These are phyloP conservation scores for Muscidifurax raptorellus DNA, from an alignment of 1,140 invertebrate species.

Conservation along the genomic window DNA sequence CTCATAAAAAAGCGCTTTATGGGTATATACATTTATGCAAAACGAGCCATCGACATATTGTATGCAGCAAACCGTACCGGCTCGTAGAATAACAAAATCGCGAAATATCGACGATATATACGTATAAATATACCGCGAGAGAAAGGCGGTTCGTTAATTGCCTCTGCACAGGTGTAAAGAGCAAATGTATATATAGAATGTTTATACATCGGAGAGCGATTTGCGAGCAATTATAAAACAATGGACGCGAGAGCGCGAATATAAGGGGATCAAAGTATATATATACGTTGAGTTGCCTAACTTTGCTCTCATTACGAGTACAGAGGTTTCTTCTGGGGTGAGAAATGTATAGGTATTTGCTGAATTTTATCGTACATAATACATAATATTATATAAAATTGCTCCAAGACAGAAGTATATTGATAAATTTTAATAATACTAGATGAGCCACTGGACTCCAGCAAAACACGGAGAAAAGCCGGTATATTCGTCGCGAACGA, in stretches of 20 bases:
- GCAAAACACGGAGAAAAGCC: too few relatives aligned
- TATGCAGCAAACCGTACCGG: background rate
- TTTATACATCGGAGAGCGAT: background rate
- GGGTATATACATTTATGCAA: background rate
- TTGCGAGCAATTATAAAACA: conserved; percentile 16
- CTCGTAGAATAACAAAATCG: conserved; percentile 6
- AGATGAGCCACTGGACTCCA: too few relatives aligned
- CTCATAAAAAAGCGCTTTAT: background rate
- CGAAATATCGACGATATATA: background rate
- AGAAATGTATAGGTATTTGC: too few relatives aligned
- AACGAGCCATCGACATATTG: too few relatives aligned
- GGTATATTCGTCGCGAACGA: background rate
- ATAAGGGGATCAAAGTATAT: too few relatives aligned
- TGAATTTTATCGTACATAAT: too few relatives aligned
- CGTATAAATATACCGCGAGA: background rate
- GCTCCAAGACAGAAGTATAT: too few relatives aligned
- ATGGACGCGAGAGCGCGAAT: background rate
- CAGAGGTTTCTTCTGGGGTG: too few relatives aligned
- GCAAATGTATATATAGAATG: background rate
- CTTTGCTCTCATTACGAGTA: too few relatives aligned
- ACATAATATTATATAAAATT: too few relatives aligned
- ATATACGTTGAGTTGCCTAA: too few relatives aligned
- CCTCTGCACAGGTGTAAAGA: background rate
- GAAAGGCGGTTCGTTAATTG: background rate
- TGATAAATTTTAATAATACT: too few relatives aligned